Percentiles rank a stretch among this genome's conserved stretches.
phyloP scores from a whole-genome alignment of 2,113 vertebrate species.

The Rutilus rutilus region DNA sequence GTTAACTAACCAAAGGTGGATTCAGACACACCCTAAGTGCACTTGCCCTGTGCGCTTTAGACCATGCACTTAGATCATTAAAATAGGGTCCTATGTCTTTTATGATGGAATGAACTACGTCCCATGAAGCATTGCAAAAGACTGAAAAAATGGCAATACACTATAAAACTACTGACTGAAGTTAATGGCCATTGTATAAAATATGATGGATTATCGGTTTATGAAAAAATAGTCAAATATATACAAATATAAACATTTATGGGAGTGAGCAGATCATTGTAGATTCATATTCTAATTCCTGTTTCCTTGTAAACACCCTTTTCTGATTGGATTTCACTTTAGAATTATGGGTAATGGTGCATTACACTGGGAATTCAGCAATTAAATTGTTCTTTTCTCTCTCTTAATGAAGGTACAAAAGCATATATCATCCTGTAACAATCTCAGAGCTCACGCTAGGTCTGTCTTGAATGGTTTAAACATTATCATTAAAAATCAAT shows the following conservation, averaged over 20 bases:
- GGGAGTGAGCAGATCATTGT: too few relatives aligned
- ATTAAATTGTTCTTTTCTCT: neutral
- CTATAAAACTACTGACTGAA: neutral
- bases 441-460: neutral
- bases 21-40: too few relatives aligned
- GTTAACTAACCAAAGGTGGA: too few relatives aligned
- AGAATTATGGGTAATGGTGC: neutral
- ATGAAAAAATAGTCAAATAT: neutral
- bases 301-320: neutral
- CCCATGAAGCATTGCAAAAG: neutral
- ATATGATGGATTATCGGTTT: neutral
- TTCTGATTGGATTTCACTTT: neutral
- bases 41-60: too few relatives aligned
- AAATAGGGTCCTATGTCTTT: neutral
- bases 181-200: neutral
- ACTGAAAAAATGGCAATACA: neutral
- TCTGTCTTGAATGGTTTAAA: conserved; percentile 4
- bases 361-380: neutral
- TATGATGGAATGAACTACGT: neutral
- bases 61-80: too few relatives aligned
- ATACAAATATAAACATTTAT: neutral
- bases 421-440: neutral
- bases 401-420: neutral
- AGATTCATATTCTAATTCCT: too few relatives aligned
- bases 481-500: conserved; percentile 11